Evolutionary conservation across 92 coral and sea anemone genomes (phyloP).

Genomic region (Pocillopora meandrina): DNA sequence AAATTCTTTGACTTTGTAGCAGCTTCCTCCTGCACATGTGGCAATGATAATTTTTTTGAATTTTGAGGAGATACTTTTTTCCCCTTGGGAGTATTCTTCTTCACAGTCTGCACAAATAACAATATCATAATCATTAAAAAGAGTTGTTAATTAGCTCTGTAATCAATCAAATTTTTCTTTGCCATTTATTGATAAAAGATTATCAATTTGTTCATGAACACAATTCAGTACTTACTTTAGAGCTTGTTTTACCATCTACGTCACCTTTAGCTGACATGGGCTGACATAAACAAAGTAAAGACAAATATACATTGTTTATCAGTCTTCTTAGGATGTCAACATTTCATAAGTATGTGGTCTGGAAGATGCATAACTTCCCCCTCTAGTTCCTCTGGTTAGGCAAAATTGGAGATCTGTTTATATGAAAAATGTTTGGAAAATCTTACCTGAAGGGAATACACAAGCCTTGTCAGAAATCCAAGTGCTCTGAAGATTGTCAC

Average conservation of each 20-base stretch:
- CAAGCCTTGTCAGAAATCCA: slow-evolving; percentile 85
- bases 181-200: background rate
- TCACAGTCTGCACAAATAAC: slow-evolving; percentile 3
- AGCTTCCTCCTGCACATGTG: background rate
- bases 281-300: slow-evolving; percentile 20
- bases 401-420: background rate
- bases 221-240: slow-evolving; percentile 4
- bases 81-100: background rate
- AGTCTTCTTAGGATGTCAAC: no score
- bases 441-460: slow-evolving; percentile 86
- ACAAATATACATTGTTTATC: background rate
- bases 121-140: background rate
- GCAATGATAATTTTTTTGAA: background rate
- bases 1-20: background rate
- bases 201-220: background rate
- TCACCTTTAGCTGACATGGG: slow-evolving; percentile 36
- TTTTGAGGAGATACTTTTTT: background rate
- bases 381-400: no score
- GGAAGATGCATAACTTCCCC: no score
- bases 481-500: slow-evolving; percentile 75
- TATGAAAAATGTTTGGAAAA: background rate
- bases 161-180: background rate
- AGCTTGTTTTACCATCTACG: slow-evolving; percentile 8
- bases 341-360: no score
- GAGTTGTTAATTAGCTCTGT: background rate